phyloP scores from a whole-genome alignment of 2,113 vertebrate genomes.

The Chloropsis hardwickii region DNA sequence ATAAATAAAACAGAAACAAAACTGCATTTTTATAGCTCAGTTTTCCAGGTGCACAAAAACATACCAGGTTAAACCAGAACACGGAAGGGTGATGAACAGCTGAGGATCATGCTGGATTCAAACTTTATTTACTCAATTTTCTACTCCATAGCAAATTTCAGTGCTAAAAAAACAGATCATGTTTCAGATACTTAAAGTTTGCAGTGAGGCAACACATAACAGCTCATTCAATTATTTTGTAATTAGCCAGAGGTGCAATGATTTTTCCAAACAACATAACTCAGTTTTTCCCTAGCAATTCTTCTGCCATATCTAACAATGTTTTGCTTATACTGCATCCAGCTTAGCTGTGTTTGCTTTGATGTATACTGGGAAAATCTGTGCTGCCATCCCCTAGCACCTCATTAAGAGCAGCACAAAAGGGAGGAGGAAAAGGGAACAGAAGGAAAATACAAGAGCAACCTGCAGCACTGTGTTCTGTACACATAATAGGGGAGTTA shows the following conservation, averaged over 20 bases:
- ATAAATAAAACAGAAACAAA: neutral
- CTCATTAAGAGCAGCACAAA: neutral
- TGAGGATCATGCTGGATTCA: neutral
- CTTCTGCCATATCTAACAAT: neutral
- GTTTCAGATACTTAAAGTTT: neutral
- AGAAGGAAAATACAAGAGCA: neutral
- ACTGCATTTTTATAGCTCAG: neutral
- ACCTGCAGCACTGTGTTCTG: neutral
- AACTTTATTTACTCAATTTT: neutral
- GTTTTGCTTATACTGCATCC: neutral
- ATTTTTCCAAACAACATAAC: neutral
- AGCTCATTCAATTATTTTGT: neutral
- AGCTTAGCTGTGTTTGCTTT: neutral
- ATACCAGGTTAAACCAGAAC: neutral
- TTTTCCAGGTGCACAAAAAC: neutral
- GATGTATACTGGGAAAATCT: neutral
- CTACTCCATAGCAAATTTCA: neutral
- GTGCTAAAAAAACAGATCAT: neutral
- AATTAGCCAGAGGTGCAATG: neutral
- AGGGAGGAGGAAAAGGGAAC: neutral
- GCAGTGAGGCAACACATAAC: neutral
- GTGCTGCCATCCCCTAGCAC: neutral
- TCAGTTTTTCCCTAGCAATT: neutral
- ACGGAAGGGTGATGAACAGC: neutral
- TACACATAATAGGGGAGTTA: neutral